phyloP scores from a whole-genome alignment of 2,888 invertebrate species.

The Tipula unca region DNA sequence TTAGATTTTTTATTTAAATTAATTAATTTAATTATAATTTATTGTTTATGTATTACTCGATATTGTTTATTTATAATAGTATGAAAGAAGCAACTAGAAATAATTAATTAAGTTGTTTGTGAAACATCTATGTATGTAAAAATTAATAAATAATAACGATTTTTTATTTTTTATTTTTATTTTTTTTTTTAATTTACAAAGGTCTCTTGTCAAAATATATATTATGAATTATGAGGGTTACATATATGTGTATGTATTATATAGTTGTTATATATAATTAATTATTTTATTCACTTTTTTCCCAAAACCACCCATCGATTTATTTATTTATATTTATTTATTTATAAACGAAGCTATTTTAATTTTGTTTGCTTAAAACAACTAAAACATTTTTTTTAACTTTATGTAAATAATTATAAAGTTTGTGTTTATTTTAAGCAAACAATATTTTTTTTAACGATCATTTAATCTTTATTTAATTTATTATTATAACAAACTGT shows the following conservation, averaged over 20 bases:
- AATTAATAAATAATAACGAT: slow-evolving; percentile 14
- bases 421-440: neutral
- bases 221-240: slow-evolving; percentile 14
- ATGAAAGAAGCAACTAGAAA: neutral
- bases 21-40: neutral
- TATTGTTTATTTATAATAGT: neutral
- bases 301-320: slow-evolving; percentile 14
- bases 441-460: neutral
- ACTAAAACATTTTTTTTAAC: neutral
- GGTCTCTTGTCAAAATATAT: slow-evolving; percentile 14
- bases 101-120: slow-evolving; percentile 8
- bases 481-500: neutral
- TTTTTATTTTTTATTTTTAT: neutral
- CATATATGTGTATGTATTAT: slow-evolving; percentile 8
- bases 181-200: neutral
- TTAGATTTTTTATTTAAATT: neutral
- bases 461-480: neutral
- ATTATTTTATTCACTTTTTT: neutral
- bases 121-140: neutral
- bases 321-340: neutral
- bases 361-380: neutral
- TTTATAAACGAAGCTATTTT: neutral
- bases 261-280: neutral
- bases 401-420: neutral
- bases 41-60: neutral